Base-by-base conservation (phyloP, 2,888 invertebrate genomes). In the Dicranocentrus wangi region DNA sequence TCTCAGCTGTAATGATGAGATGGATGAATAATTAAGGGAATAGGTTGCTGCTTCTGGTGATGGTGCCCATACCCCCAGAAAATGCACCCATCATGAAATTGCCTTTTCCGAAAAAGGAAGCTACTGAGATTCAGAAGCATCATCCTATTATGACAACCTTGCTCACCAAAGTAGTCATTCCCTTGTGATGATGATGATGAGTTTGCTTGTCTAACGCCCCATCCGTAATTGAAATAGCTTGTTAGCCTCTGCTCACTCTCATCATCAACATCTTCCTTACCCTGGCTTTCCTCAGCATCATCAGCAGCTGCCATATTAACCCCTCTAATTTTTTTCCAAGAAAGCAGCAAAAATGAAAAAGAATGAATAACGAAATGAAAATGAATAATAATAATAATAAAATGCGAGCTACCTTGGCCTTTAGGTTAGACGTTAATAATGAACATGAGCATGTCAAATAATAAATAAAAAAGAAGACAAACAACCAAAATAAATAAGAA, bases 401-500 rank as follows among this genome's bases (percentile, higher is more conserved):
- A 28, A 72, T 32, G 25, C 10, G 8, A 53, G n/a, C 17, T 58
- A 13, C 51, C 5, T 7, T 42, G 5, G 5, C 32, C 32, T 32
- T 32, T 10, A 51, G 47, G 5, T n/a, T 53, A 28, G 69, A 51
- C 63, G 5, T n/a, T 53, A 28, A 77, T 69, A 25, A 77, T 69
- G 61, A 77, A 69, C 69, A 77, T 77, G 69, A 77, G 61, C 69
- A 77, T 76, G 39, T 68, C 68, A 60, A 76, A 75, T 75, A 75
- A 75, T 75, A 75, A 75, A 75, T 75, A 75, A 75, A 75, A 75
- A 32, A 75, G 75, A 43, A 75, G 65, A 66, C 75, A 75, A 75
- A 55, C 75, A 66, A 58, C 75, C 23, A 65, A 75, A 75, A 75
- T 75, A 75, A 75, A 75, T 66, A 75, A 75, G 10, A 68, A 68